Conservation (phyloP, 2,888 invertebrate genomes). For the Adelognathus sp. region DNA sequence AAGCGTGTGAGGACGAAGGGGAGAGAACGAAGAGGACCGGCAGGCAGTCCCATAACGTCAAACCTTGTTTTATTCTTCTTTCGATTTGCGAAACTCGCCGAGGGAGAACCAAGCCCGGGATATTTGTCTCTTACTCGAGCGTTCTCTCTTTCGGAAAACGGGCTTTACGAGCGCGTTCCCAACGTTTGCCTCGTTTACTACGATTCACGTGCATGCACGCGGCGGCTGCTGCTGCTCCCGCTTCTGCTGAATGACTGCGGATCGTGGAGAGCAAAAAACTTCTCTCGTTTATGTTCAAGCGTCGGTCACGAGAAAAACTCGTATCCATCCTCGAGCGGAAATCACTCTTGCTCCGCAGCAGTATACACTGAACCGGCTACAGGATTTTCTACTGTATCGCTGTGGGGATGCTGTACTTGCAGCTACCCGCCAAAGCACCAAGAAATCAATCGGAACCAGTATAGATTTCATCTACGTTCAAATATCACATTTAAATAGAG, state of each 20-base stretch:
- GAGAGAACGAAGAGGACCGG: background rate
- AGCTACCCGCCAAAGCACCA: too few species aligned
- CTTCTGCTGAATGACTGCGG: constrained; percentile 16
- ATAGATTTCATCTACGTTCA: too few species aligned
- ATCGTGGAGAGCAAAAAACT: constrained; percentile 7
- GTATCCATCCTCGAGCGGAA: background rate
- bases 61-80: constrained; percentile 31
- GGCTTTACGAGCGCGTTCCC: constrained; percentile 37
- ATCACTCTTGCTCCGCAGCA: background rate
- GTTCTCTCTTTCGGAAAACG: constrained; percentile 45
- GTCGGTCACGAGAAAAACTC: constrained; percentile 4
- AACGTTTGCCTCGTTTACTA: constrained; percentile 39
- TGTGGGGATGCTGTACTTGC: too few species aligned
- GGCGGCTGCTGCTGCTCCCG: background rate
- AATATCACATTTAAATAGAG: too few species aligned
- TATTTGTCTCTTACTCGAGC: constrained; percentile 38
- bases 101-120: background rate
- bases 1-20: background rate
- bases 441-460: too few species aligned
- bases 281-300: constrained; percentile 23
- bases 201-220: constrained; percentile 17
- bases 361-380: background rate
- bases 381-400: background rate
- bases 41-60: constrained; percentile 34
- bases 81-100: background rate